phyloP scores from a whole-genome alignment of 1,140 invertebrate species.

The Prorops nasuta region DNA sequence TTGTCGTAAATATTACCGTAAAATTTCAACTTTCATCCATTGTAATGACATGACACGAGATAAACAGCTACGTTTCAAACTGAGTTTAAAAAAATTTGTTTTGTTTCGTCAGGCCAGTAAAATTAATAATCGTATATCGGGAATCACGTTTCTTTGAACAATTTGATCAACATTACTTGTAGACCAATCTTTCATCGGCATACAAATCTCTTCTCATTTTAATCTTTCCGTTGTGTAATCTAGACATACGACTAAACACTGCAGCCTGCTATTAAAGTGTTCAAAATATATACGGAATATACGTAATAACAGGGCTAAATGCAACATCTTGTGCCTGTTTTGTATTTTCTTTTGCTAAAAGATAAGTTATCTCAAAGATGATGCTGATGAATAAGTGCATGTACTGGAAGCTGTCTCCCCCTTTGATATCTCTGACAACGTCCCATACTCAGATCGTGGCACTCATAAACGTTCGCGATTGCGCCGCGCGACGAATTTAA shows the following conservation, averaged over 20 bases:
- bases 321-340: slow-evolving; percentile 19
- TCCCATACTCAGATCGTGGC: slow-evolving; percentile 46
- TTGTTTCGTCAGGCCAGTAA: slow-evolving; percentile 13
- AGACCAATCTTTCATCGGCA: slow-evolving; percentile 24
- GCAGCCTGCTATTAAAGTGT: slow-evolving; percentile 35
- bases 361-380: slow-evolving; percentile 40
- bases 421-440: slow-evolving; percentile 55
- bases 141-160: slow-evolving; percentile 28
- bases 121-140: slow-evolving; percentile 23
- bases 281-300: slow-evolving; percentile 40
- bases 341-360: slow-evolving; percentile 4
- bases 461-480: slow-evolving; percentile 50
- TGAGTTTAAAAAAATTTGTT: slow-evolving; percentile 20
- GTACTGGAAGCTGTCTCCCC: slow-evolving; percentile 51
- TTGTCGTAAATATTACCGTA: background rate
- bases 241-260: slow-evolving; percentile 27
- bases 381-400: slow-evolving; percentile 51
- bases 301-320: slow-evolving; percentile 29
- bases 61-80: slow-evolving; percentile 20
- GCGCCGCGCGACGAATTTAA: slow-evolving; percentile 22
- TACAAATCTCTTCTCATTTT: slow-evolving; percentile 26
- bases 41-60: slow-evolving; percentile 5
- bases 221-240: slow-evolving; percentile 23
- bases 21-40: slow-evolving; percentile 7
- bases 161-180: slow-evolving; percentile 18